Percentiles rank a stretch among this genome's conserved stretches.
phyloP scores from a whole-genome alignment of 1,140 invertebrate species.

The Euura saliciscinereae region DNA sequence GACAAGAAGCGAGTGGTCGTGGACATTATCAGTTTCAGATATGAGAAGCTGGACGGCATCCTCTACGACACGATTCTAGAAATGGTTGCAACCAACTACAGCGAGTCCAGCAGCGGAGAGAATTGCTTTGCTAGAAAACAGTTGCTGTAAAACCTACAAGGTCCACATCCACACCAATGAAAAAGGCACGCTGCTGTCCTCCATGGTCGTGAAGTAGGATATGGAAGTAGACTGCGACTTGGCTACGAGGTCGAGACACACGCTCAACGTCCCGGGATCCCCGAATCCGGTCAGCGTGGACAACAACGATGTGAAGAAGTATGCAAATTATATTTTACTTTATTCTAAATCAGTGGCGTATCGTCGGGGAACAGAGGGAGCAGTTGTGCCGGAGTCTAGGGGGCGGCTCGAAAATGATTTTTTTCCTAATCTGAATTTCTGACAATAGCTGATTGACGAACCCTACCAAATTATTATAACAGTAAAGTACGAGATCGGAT shows the following conservation, averaged over 20 bases:
- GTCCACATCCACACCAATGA: conserved; percentile 33
- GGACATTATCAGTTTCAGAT: conserved; percentile 46
- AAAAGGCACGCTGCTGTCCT: conserved; percentile 27
- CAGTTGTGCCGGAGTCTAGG: no score
- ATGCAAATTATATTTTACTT: conserved; percentile 24
- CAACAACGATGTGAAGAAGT: conserved; percentile 48
- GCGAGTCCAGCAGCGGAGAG: conserved; percentile 18
- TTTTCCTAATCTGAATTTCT: no score
- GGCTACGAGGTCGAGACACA: no score
- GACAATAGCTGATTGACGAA: no score
- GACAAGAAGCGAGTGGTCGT: conserved; percentile 51
- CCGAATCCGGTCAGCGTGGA: conserved; percentile 28
- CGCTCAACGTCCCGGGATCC: conserved; percentile 28
- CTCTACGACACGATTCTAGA: conserved; percentile 23
- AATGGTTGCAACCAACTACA: conserved; percentile 31
- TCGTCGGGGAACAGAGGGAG: no score
- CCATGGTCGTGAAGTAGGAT: conserved; percentile 33
- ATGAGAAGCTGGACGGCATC: conserved; percentile 38
- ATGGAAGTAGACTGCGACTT: no score
- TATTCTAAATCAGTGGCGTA: no score
- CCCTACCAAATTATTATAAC: no score
- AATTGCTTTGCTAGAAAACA: conserved; percentile 33
- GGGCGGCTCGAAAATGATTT: no score
- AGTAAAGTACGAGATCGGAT: no score
- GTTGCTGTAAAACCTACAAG: conserved; percentile 38